Base-by-base conservation (phyloP, 2,797 vertebrate genomes). In the Bradypodion pumilum region DNA sequence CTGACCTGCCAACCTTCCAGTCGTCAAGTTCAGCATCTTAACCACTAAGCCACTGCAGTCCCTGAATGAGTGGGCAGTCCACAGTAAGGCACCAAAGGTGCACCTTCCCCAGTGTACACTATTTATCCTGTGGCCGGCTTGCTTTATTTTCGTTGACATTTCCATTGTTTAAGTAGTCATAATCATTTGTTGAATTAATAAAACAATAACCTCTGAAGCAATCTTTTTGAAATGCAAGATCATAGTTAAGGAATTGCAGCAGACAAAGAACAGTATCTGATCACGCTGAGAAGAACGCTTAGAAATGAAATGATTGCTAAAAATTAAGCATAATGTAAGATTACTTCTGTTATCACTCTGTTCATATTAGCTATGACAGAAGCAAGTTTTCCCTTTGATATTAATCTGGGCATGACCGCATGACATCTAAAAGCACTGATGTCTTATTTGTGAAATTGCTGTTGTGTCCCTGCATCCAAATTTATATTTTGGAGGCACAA, bases 391-490 rank as follows among this genome's bases (percentile, higher is more conserved):
- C 37, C 32, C 25, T 76, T 70, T 68, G 63, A 75, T 46, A 70
- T 70, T 69, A 62, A 85, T 69, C 29, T 80, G 72, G 37, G 40
- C 37, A 70, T 62, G 78, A 49, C 46, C 70, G 81, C 84, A 85
- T 81, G 40, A 40, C 8, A 23, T 81, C 60, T 76, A 70, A 65
- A 63, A 81, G 74, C 27, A 81, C 42, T 52, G 81, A n/a, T 19
- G 19, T 81, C 63, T 76, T 81, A 85, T 76, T 85, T 29, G 37
- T 70, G 65, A 81, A 85, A 81, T 76, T 85, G 72, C 73, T 81
- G 40, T 77, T 81, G 84, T 85, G 84, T 40, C n/a, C 44, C 56
- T 85, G 84, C 84, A 85, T 85, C 74, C 72, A 85, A 85, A 85
- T 85, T 85, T 77, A 62, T 81, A 81, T 74, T 81, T 85, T 81